Evolutionary conservation across 2,797 vertebrate species (phyloP).

Genomic region (Diplodus sargus): DNA sequence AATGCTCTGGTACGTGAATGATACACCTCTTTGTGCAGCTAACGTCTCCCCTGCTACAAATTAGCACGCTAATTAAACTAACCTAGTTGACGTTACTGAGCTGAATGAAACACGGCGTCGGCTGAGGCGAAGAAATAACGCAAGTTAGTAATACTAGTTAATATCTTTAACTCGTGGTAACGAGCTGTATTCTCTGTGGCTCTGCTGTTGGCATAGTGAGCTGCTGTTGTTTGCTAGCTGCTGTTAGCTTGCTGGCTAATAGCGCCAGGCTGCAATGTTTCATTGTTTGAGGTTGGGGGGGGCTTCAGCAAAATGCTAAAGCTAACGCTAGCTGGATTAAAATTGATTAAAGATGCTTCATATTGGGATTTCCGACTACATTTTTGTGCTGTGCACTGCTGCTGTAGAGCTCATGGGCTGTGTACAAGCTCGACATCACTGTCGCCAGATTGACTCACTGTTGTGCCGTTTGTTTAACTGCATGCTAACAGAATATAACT

Average conservation of each 20-base stretch:
- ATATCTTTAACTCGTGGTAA: background rate
- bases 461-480: background rate
- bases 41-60: conserved; percentile 29
- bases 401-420: background rate
- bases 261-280: conserved; percentile 47
- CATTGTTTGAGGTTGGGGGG: conserved; percentile 62
- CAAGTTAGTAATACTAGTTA: background rate
- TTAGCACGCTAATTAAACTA: conserved; percentile 45
- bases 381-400: background rate
- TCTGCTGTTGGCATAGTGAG: background rate
- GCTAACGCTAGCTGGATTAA: conserved; percentile 52
- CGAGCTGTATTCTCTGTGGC: background rate
- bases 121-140: background rate
- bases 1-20: background rate
- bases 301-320: conserved; percentile 46
- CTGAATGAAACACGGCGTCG: conserved; percentile 22
- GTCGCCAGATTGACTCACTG: background rate
- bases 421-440: background rate
- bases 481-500: background rate
- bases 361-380: background rate
- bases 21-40: conserved; percentile 33
- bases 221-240: conserved; percentile 64
- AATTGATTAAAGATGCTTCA: background rate
- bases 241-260: conserved; percentile 69
- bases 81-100: conserved; percentile 11